phyloP scores from a whole-genome alignment of 2,888 invertebrate species.

The Microctonus brassicae region DNA sequence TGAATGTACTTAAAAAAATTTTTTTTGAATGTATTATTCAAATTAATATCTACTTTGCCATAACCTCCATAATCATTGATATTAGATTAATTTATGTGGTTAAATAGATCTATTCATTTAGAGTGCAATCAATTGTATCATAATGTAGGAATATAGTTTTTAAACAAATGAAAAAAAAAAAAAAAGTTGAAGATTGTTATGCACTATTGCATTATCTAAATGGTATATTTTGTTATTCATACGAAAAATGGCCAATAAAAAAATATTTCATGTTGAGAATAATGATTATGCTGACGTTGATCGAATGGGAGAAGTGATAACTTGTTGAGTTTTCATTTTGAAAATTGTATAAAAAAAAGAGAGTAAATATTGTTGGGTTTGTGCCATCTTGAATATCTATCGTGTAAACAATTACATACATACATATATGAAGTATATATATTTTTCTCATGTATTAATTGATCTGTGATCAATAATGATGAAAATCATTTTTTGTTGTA shows the following conservation, averaged over 20 bases:
- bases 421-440: constrained; percentile 21
- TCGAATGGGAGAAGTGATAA: constrained; percentile 3
- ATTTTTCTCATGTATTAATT: constrained; percentile 45
- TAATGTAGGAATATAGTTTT: background rate
- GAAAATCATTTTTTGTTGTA: background rate
- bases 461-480: constrained; percentile 49
- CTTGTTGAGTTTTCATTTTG: constrained; percentile 31
- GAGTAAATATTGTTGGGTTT: constrained; percentile 21
- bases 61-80: background rate
- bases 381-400: constrained; percentile 32
- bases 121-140: constrained; percentile 23
- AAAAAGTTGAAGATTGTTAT: constrained; percentile 21
- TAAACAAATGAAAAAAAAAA: background rate
- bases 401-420: constrained; percentile 21
- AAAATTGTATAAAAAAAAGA: constrained; percentile 37
- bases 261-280: constrained; percentile 20
- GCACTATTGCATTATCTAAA: constrained; percentile 18
- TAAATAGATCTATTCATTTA: background rate
- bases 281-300: constrained; percentile 17
- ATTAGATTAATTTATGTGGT: background rate
- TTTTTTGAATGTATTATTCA: background rate
- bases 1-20: background rate
- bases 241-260: background rate
- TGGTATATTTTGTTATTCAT: constrained; percentile 34
- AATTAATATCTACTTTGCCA: background rate